phyloP scores from a whole-genome alignment of 1,140 invertebrate species.

The Scaptomyza hsui region DNA sequence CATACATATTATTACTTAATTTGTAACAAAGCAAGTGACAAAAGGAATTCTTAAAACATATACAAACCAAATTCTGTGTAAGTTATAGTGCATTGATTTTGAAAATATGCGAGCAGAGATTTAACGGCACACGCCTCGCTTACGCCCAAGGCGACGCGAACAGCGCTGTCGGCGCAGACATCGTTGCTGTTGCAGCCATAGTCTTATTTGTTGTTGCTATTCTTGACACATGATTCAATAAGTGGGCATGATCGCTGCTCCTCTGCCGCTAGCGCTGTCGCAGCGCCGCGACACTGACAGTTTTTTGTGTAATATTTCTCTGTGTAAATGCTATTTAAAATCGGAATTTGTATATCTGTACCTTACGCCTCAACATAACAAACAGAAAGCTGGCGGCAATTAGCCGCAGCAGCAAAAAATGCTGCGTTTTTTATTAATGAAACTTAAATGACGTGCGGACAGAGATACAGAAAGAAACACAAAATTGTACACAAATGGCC shows the following conservation, averaged over 20 bases:
- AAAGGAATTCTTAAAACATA: neutral
- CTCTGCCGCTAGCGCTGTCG: constrained; percentile 11
- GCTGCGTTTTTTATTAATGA: constrained; percentile 34
- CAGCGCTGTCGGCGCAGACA: constrained; percentile 51
- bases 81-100: neutral
- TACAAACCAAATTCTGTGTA: constrained; percentile 9
- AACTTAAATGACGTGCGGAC: constrained; percentile 29
- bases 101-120: neutral
- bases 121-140: constrained; percentile 29
- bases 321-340: constrained; percentile 67
- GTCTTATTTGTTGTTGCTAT: constrained; percentile 80
- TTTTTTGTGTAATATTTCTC: constrained; percentile 70
- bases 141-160: constrained; percentile 50
- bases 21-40: constrained; percentile 17
- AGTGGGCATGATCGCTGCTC: constrained; percentile 56
- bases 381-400: constrained; percentile 26
- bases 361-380: constrained; percentile 9
- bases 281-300: constrained; percentile 33
- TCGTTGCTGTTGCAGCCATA: constrained; percentile 33
- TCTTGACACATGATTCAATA: constrained; percentile 83
- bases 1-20: constrained; percentile 53
- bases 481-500: constrained; percentile 13
- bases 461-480: neutral
- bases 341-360: constrained; percentile 16
- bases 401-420: constrained; percentile 17